Evolutionary conservation across 2,797 vertebrate genomes (phyloP), one percentile per base, ranked within the genome.

Genomic region (Pangasius larnaudii): DNA sequence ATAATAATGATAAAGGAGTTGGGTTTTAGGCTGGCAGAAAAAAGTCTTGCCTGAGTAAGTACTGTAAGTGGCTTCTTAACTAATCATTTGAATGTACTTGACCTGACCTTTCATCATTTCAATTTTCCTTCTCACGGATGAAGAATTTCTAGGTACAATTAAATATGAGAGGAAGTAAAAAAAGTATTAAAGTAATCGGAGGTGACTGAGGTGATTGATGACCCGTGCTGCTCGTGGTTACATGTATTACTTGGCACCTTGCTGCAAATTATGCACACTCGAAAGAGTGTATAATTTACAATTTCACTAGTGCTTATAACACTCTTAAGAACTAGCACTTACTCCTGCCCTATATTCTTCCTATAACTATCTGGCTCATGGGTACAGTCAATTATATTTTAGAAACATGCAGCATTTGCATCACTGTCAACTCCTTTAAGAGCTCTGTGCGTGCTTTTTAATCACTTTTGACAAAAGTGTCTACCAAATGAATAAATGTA

Each of bases 61-160:
- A 36, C 63, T 16, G 11, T 51, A 84, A 84, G 63, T 85, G 84
- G 49, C 53, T 85, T 56, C 69, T 85, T 85, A 58, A 85, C 51
- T 74, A 56, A 85, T 56, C 53, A 19, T 36, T 71, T 72, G 33
- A 53, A 72, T 59, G 53, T 85, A 59, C 84, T 85, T 85, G 53
- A 72, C 65, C 65, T 85, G 51, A 85, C 84, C 84, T 85, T 85
- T 74, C 27, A 39, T 85, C 51, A 74, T 74, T 85, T 85, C 69
- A 85, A 59, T 74, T 85, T 85, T 74, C 69, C 84, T 59, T 46
- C 24, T 59, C 33, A 74, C 9, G 24, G 22, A 59, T 74, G 53
- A 85, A 71, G 30, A 46, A 85, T 74, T 74, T 85, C 33, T n/a
- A n/a, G 65, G 69, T 46, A 56, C 69, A 42, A 59, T 85, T 85